Conservation (phyloP, 2,888 invertebrate species). For the Venusia cambrica region DNA sequence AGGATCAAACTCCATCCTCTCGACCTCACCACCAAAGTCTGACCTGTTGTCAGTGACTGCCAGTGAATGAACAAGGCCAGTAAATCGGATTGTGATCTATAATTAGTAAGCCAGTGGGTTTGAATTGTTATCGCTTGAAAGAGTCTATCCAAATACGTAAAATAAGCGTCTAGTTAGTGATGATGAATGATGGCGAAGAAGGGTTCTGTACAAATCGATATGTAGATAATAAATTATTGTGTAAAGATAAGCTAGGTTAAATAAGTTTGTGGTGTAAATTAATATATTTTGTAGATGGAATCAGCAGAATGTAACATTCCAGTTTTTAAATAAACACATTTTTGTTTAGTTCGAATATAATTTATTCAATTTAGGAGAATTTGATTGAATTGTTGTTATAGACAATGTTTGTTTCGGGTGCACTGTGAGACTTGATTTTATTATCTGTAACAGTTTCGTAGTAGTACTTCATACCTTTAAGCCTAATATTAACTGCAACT, state of each 20-base stretch:
- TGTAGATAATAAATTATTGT: slow-evolving; percentile 72
- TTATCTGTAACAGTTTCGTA: slow-evolving; percentile 37
- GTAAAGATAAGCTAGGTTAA: slow-evolving; percentile 53
- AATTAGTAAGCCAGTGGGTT: slow-evolving; percentile 52
- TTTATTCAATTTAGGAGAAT: slow-evolving; percentile 73
- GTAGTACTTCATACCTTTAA: slow-evolving; percentile 38
- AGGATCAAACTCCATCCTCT: slow-evolving; percentile 81
- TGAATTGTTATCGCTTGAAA: slow-evolving; percentile 75
- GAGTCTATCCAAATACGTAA: slow-evolving; percentile 81
- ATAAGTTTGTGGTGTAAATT: slow-evolving; percentile 55
- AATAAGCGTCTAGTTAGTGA: slow-evolving; percentile 63
- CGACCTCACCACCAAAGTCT: slow-evolving; percentile 87
- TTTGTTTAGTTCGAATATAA: slow-evolving; percentile 65
- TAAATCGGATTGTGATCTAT: slow-evolving; percentile 75
- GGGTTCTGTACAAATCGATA: slow-evolving; percentile 67
- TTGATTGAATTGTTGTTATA: slow-evolving; percentile 61
- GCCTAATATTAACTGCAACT: slow-evolving; percentile 37
- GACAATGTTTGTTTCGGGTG: slow-evolving; percentile 62
- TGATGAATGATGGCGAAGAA: slow-evolving; percentile 59
- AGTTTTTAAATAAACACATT: slow-evolving; percentile 42
- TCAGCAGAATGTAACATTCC: slow-evolving; percentile 62
- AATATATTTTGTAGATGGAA: slow-evolving; percentile 45
- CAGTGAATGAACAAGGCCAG: slow-evolving; percentile 70
- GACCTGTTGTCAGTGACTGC: slow-evolving; percentile 50
- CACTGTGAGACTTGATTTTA: slow-evolving; percentile 45